Percentiles rank a stretch among this genome's conserved stretches.
These are phyloP conservation scores for Heteropelma amictum DNA, from an alignment of 2,888 invertebrate genomes.

Conservation along the genomic window DNA sequence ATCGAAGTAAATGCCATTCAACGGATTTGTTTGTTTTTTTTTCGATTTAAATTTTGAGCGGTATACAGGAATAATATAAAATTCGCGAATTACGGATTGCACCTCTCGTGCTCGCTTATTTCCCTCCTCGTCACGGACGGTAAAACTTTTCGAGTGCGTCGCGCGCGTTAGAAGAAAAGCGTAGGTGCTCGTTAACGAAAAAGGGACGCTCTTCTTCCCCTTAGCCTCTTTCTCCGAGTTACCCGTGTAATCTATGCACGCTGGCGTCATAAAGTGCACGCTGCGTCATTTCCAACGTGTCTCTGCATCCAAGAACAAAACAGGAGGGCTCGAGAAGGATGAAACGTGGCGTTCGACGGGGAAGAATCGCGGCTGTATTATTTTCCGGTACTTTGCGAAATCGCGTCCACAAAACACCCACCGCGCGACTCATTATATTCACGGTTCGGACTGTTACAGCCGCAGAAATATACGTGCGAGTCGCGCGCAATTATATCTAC, in stretches of 20 bases:
- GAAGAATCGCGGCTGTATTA: conserved; percentile 61
- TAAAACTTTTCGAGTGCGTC: conserved; percentile 45
- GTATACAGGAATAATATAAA: too few relatives aligned
- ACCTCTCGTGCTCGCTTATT: too few relatives aligned
- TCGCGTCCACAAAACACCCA: conserved; percentile 66
- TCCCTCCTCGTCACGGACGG: conserved; percentile 9
- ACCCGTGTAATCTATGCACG: conserved; percentile 38
- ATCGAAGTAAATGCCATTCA: too few relatives aligned
- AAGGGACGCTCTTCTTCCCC: conserved; percentile 27
- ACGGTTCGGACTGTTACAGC: conserved; percentile 47
- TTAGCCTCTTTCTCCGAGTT: too few relatives aligned
- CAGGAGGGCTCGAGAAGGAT: conserved; percentile 22
- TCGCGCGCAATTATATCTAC: conserved; percentile 54
- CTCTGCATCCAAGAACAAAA: neutral
- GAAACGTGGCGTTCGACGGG: conserved; percentile 49
- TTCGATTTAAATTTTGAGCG: too few relatives aligned
- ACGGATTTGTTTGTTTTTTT: neutral
- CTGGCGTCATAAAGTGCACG: neutral
- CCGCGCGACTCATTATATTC: conserved; percentile 50
- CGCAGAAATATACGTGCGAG: conserved; percentile 38
- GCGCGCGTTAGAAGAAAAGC: conserved; percentile 42
- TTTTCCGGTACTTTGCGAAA: conserved; percentile 67
- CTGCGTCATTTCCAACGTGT: neutral
- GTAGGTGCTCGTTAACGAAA: conserved; percentile 55
- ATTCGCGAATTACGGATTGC: too few relatives aligned